Evolutionary conservation across 2,797 vertebrate genomes (phyloP).

Genomic region (Sebastes hopkinsi): DNA sequence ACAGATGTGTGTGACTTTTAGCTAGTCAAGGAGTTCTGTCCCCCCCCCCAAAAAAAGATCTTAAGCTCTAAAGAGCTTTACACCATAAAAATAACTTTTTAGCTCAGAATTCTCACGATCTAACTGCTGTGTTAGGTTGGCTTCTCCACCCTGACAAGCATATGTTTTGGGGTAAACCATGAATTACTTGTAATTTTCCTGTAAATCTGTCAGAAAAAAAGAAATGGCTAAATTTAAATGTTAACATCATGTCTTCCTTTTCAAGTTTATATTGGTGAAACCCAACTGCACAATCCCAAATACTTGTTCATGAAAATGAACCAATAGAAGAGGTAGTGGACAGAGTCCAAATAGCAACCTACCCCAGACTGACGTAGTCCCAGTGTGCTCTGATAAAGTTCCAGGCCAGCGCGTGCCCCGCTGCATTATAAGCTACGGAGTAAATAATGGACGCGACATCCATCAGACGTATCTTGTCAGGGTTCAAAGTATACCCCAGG

Average conservation of each 20-base stretch:
- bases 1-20: background rate
- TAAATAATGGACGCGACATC: constrained; percentile 82
- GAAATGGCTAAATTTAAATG: background rate
- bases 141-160: constrained; percentile 1
- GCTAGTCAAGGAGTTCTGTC: background rate
- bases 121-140: background rate
- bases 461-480: constrained; percentile 85
- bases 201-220: constrained; percentile 1
- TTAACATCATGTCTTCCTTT: background rate
- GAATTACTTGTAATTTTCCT: constrained; percentile 12
- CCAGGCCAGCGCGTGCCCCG: constrained; percentile 90
- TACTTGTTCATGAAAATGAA: background rate
- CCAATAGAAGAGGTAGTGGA: background rate
- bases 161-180: background rate
- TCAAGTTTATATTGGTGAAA: background rate
- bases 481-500: constrained; percentile 86
- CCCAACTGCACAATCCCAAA: background rate
- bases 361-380: constrained; percentile 82
- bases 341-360: constrained; percentile 56
- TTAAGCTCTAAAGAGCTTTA: background rate
- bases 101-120: background rate
- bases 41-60: background rate
- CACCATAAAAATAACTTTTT: background rate
- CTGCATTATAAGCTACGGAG: constrained; percentile 82
- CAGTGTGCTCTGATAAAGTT: constrained; percentile 90